Percentiles rank a stretch among this genome's conserved stretches.
Conservation (phyloP, 2,113 vertebrate genomes). For the Pycnonotus jocosus region DNA sequence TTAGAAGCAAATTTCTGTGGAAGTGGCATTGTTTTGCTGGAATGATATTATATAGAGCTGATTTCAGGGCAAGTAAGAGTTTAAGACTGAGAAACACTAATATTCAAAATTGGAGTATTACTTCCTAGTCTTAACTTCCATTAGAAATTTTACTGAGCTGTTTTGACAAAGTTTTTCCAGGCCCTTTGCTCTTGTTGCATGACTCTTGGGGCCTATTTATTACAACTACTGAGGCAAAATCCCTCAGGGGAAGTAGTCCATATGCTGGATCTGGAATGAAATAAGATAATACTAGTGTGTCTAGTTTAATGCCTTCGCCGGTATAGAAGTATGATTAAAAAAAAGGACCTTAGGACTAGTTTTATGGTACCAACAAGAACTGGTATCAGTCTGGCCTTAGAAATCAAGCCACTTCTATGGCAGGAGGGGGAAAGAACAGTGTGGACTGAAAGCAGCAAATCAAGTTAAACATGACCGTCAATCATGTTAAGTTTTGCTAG, state of each 20-base stretch:
- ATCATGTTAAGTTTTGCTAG: neutral
- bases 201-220: neutral
- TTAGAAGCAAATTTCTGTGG: neutral
- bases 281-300: neutral
- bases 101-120: neutral
- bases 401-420: neutral
- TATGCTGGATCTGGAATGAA: neutral
- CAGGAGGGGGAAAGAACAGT: neutral
- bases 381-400: neutral
- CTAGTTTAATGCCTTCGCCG: neutral
- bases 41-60: neutral
- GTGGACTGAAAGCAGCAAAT: neutral
- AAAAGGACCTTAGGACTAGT: neutral
- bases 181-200: neutral
- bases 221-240: neutral
- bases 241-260: neutral
- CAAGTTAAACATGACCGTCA: neutral
- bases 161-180: neutral
- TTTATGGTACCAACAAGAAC: neutral
- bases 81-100: neutral
- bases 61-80: neutral
- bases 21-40: neutral
- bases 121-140: neutral
- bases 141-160: neutral
- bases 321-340: neutral